Percentiles rank a stretch among this genome's conserved stretches.
phyloP scores from a whole-genome alignment of 2,113 vertebrate genomes.

The Vidua macroura region DNA sequence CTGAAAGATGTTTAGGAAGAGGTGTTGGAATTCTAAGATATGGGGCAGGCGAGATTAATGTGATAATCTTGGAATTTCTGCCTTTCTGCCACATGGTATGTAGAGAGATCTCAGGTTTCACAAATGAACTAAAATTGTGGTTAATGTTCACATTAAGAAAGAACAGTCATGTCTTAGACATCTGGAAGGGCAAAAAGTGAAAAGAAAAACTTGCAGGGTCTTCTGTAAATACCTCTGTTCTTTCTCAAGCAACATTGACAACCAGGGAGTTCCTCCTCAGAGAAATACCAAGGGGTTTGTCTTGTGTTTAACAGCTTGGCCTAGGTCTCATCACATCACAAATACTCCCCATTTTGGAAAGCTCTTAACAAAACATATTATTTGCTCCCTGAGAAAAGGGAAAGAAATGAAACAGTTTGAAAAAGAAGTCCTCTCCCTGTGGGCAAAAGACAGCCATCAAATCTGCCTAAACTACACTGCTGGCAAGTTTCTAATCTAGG shows the following conservation, averaged over 20 bases:
- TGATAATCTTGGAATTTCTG: not conserved
- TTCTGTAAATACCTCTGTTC: not conserved
- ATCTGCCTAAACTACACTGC: not conserved
- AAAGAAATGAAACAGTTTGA: not conserved
- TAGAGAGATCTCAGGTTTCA: not conserved
- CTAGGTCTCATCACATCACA: not conserved
- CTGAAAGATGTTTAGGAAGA: not conserved
- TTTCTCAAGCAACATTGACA: not conserved
- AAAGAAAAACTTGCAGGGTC: not conserved
- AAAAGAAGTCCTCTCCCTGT: not conserved
- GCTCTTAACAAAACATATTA: not conserved
- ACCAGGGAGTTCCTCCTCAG: not conserved
- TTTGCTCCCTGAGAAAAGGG: not conserved
- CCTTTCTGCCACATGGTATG: not conserved
- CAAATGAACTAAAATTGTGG: not conserved
- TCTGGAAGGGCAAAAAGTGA: not conserved
- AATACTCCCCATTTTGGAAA: not conserved
- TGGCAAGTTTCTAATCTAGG: not conserved
- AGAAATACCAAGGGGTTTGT: not conserved
- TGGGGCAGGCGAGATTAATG: fast-evolving
- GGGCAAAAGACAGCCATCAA: not conserved
- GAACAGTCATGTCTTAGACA: fast-evolving
- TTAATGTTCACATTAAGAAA: not conserved
- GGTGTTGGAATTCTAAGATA: not conserved
- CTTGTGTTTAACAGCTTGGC: not conserved